Percentiles rank a stretch among this genome's conserved stretches.
These are phyloP conservation scores for Albula glossodonta DNA, from an alignment of 2,113 vertebrate species.

Conservation along the genomic window DNA sequence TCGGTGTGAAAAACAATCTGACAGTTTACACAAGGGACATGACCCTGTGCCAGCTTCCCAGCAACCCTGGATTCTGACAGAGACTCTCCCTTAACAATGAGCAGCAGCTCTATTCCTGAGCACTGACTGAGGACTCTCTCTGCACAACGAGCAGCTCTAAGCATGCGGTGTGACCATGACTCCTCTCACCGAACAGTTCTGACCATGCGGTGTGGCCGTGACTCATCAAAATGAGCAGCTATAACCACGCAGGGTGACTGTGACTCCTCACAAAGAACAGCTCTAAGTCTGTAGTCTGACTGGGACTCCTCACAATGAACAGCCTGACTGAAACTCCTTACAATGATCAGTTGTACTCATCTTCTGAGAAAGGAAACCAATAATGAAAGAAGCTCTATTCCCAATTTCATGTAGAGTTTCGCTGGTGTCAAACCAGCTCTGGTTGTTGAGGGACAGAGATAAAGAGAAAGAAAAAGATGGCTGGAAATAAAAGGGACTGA, in stretches of 20 bases:
- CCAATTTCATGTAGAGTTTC: not conserved
- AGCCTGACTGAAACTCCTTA: not conserved
- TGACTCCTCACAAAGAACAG: not conserved
- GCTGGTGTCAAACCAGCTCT: not conserved
- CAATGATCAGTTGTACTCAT: not conserved
- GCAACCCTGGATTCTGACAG: not conserved
- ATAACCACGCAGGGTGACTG: too few relatives aligned
- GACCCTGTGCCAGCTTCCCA: not conserved
- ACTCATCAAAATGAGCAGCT: too few relatives aligned
- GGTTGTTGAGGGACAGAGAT: not conserved
- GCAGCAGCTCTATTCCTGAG: too few relatives aligned
- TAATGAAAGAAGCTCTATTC: not conserved
- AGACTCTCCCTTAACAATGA: not conserved
- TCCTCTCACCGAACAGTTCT: too few relatives aligned
- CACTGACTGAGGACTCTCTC: too few relatives aligned
- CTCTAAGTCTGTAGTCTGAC: not conserved
- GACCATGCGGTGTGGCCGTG: too few relatives aligned
- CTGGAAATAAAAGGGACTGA: not conserved
- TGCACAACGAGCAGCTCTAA: too few relatives aligned
- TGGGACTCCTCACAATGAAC: not conserved
- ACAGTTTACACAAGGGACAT: conserved; percentile 2
- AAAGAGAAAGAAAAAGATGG: not conserved
- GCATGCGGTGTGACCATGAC: too few relatives aligned
- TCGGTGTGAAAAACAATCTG: not conserved
- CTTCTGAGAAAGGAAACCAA: not conserved